Base-by-base conservation (phyloP, 2,797 vertebrate genomes). In the Taenioides sp. region DNA sequence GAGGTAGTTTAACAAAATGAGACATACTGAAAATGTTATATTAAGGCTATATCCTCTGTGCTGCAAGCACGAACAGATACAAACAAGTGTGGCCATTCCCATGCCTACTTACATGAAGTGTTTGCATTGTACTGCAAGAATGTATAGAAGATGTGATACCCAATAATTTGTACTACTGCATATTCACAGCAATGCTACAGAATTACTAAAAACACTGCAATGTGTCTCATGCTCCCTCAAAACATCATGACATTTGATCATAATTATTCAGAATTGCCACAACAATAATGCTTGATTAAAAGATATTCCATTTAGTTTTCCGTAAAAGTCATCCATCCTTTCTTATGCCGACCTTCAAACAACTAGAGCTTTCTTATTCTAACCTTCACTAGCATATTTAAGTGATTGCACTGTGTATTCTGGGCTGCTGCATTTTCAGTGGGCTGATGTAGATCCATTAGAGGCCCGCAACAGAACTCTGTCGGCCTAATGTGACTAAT, bases 401-500 rank as follows among this genome's bases (percentile, higher is more conserved):
- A 73, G 31, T 70, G 76, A 81, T 84, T 80, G 79, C 65, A 70
- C 69, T 73, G 67, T 76, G 72, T 7, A 7, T 66, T 75, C 57
- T 69, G 52, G 27, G 5, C 31, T 25, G 5, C 31, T 25, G 34
- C 22, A 11, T n/a, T 68, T 12, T 9, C 22, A 31, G 75, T 68
- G 72, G 31, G 63, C 67, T 73, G 57, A 83, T 77, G 71, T 40
- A 66, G 63, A 9, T 62, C 81, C 71, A 75, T 73, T 84, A 76
- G 78, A 68, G 78, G 78, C 83, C 81, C 86, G 69, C 70, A 79
- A 54, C 70, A 70, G 73, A 73, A 73, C 73, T 87, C 76, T 71
- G 65, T 68, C 77, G 43, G 68, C 23, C 57, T 82, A 88, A 86
- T 82, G 73, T 80, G 72, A 73, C 66, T 88, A 84, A 89, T 87